Percentiles rank a stretch among this genome's conserved stretches.
These are phyloP conservation scores for Limenitis camilla DNA, from an alignment of 2,888 invertebrate species.

Conservation along the genomic window DNA sequence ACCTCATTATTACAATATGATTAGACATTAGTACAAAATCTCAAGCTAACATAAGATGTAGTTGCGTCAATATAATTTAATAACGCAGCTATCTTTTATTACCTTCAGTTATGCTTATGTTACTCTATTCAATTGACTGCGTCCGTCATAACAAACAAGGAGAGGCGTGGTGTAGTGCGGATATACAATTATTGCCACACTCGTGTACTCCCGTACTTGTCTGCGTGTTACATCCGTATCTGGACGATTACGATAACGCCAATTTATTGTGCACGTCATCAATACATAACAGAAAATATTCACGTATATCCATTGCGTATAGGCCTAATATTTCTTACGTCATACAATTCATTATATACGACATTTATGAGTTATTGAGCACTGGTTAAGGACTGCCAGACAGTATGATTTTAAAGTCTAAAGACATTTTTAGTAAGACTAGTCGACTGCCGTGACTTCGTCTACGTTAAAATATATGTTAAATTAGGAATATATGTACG, in stretches of 20 bases:
- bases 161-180: conserved; percentile 31
- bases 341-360: background rate
- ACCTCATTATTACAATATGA: too few species aligned
- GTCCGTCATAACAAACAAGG: conserved; percentile 50
- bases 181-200: conserved; percentile 39
- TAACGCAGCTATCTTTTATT: conserved; percentile 8
- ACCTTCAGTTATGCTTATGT: conserved; percentile 33
- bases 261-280: conserved; percentile 14
- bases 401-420: too few species aligned
- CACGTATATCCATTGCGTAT: background rate
- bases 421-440: too few species aligned
- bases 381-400: too few species aligned
- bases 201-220: conserved; percentile 6
- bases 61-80: too few species aligned
- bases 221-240: conserved; percentile 20
- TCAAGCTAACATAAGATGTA: too few species aligned
- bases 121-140: conserved; percentile 49
- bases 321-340: background rate
- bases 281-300: background rate
- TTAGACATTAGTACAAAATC: background rate
- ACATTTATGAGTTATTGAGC: too few species aligned
- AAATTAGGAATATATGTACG: too few species aligned
- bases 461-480: too few species aligned
- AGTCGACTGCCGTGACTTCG: too few species aligned
- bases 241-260: conserved; percentile 18